phyloP scores from a whole-genome alignment of 2,113 vertebrate species.

The Phalacrocorax aristotelis region DNA sequence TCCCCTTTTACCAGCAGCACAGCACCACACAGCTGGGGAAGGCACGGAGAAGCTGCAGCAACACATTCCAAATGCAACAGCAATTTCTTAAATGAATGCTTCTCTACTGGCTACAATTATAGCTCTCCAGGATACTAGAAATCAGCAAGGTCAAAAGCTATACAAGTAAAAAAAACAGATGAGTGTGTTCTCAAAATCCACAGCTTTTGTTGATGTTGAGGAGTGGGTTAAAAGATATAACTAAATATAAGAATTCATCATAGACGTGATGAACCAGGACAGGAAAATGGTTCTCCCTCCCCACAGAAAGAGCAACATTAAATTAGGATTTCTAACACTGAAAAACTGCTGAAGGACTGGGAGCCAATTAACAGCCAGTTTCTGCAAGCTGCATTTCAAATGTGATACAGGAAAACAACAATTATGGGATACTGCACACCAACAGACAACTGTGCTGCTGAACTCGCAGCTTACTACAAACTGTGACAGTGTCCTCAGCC shows the following conservation, averaged over 20 bases:
- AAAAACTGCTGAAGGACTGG: slow-evolving; percentile 7
- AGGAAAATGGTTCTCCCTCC: background rate
- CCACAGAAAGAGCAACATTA: slow-evolving; percentile 15
- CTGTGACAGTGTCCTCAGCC: background rate
- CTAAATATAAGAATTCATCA: slow-evolving; percentile 17
- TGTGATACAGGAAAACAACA: background rate
- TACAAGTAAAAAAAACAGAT: slow-evolving; percentile 29
- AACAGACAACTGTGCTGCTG: background rate
- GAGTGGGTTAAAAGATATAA: background rate
- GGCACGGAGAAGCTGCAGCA: background rate
- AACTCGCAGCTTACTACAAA: background rate
- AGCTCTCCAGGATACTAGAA: background rate
- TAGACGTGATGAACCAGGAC: background rate
- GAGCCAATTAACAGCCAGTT: slow-evolving; percentile 41
- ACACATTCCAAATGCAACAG: slow-evolving; percentile 25
- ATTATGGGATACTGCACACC: background rate
- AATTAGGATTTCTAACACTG: slow-evolving; percentile 15
- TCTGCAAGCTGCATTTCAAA: slow-evolving; percentile 26
- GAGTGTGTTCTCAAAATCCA: background rate
- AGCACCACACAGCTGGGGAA: background rate
- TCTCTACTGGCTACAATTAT: slow-evolving; percentile 42
- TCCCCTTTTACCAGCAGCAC: background rate
- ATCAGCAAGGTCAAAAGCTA: slow-evolving; percentile 54
- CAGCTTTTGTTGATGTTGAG: background rate
- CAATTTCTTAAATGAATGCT: slow-evolving; percentile 50